Evolutionary conservation across 1,140 invertebrate species (phyloP), one percentile per base, ranked within the genome.

Genomic region (Leguminivora glycinivorella): DNA sequence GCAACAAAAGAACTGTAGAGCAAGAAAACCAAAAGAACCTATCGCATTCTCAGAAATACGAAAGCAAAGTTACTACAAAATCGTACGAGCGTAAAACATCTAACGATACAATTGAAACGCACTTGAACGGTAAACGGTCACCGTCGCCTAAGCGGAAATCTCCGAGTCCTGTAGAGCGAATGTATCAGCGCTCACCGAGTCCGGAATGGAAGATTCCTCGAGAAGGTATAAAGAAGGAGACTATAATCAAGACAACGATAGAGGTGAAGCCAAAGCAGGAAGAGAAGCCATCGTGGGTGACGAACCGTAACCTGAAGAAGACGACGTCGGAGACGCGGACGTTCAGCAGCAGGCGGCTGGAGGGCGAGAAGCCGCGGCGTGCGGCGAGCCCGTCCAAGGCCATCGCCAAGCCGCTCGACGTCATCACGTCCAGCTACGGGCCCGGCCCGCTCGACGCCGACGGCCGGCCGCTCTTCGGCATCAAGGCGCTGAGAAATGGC

Each of bases 391-490:
- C 89, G 10, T 88, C 85, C 2, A 90, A 90, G 52, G 82, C 75
- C 3, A 89, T 83, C 7, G 82, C 80, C 17, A 89, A 88, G 68
- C 87, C 90, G 0, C 85, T 87, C 0, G 94, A 95, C 83, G 93
- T 94, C 34, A 95, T 96, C 56, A 96, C 95, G 6, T 96, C 96
- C 1, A 95, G 96, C 82, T 97, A 97, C 83, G 96, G 96, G 1
- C 94, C 96, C 2, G 96, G 95, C 3, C 96, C 96, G 43, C 95
- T 95, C 4, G 96, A 96, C 82, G 95, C 96, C 73, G 94, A 96
- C 76, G 95, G 95, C n/a, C 90, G 93, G 69, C 95, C 95, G 4
- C 90, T 96, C 24, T 96, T 96, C 85, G 96, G 95, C 40, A 93
- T 96, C 66, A 93, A 93, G 80, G 96, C 95, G 40, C 91, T 96